Evolutionary conservation across 2,113 vertebrate genomes (phyloP).

Genomic region (Otus sunia): DNA sequence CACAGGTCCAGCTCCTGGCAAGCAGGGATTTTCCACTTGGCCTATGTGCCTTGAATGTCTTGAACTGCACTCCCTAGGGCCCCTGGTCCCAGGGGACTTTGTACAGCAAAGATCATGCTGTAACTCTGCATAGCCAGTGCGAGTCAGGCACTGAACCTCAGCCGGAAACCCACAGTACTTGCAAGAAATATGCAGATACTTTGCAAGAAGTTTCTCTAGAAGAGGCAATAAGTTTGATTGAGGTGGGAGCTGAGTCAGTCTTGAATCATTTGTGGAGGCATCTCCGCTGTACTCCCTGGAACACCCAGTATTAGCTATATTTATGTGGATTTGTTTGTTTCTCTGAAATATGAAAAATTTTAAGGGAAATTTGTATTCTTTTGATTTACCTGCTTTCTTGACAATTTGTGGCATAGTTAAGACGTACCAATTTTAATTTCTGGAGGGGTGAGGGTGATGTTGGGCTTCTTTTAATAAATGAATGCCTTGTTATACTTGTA

Average conservation of each 20-base stretch:
- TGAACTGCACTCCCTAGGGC: not conserved
- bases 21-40: not conserved
- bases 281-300: not conserved
- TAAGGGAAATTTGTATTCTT: not conserved
- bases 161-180: not conserved
- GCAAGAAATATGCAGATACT: not conserved
- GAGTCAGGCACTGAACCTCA: not conserved
- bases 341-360: not conserved
- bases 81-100: not conserved
- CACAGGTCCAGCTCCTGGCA: not conserved
- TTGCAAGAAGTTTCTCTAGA: not conserved
- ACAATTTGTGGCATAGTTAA: not conserved
- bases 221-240: not conserved
- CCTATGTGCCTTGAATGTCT: not conserved
- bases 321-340: not conserved
- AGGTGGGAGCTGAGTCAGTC: not conserved
- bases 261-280: not conserved
- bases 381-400: not conserved
- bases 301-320: not conserved
- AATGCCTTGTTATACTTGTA: not conserved
- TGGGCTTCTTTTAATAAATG: not conserved
- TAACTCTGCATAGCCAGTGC: accelerated
- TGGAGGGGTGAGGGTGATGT: not conserved
- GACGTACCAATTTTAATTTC: not conserved
- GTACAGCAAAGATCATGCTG: accelerated